Conservation (phyloP, 2,797 vertebrate species). For the Peromyscus nudipes region DNA sequence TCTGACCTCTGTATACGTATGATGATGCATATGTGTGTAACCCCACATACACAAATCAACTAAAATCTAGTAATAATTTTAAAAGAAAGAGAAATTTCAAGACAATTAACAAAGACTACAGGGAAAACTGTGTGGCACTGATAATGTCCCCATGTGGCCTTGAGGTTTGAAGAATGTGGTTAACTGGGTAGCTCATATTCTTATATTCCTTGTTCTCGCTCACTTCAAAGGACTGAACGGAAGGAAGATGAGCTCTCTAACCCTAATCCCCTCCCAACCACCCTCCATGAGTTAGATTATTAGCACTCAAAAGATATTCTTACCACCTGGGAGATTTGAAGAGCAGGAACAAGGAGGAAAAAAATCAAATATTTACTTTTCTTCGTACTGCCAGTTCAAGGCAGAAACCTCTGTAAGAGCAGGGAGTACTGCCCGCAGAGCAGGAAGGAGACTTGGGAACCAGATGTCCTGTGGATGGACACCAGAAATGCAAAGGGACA, state of each 20-base stretch:
- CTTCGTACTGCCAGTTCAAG: neutral
- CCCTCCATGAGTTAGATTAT: neutral
- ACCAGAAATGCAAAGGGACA: neutral
- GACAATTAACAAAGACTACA: neutral
- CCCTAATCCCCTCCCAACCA: too few species aligned
- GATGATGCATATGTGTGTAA: neutral
- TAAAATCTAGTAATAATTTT: neutral
- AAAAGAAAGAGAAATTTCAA: neutral
- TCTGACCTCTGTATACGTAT: neutral
- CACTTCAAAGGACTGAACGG: neutral
- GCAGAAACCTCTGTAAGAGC: neutral
- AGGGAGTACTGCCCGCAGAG: neutral
- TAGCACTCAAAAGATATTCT: neutral
- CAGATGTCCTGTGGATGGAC: neutral
- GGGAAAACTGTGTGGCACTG: neutral
- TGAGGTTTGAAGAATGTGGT: neutral
- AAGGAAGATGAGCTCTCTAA: neutral
- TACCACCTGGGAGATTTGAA: neutral
- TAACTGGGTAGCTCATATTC: neutral
- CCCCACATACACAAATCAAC: neutral
- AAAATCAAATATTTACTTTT: constrained; percentile 5
- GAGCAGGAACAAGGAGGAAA: neutral
- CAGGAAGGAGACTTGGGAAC: neutral
- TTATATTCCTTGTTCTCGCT: neutral
- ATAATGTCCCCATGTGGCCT: neutral